Percentiles rank a stretch among this genome's conserved stretches.
Conservation (phyloP, 2,888 invertebrate species). For the Leptinotarsa tumamoca region DNA sequence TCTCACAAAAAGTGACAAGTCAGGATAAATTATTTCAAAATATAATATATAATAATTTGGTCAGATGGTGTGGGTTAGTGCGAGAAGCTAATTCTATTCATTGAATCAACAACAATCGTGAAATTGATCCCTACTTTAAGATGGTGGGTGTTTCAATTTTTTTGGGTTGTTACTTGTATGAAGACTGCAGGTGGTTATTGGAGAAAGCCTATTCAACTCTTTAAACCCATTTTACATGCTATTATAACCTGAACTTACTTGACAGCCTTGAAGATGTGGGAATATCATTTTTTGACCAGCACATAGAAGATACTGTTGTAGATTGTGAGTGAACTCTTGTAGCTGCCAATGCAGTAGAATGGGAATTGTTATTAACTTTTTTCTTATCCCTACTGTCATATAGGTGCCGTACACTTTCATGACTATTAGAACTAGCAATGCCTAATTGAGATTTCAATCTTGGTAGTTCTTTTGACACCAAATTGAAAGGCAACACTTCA, state of each 20-base stretch:
- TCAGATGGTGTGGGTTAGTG: too few relatives aligned
- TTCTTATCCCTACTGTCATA: slow-evolving; percentile 50
- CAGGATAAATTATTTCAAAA: too few relatives aligned
- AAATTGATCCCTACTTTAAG: too few relatives aligned
- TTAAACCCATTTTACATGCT: too few relatives aligned
- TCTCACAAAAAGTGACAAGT: too few relatives aligned
- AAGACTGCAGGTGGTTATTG: too few relatives aligned
- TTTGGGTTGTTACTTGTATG: too few relatives aligned
- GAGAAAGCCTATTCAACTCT: too few relatives aligned
- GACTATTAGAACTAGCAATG: slow-evolving; percentile 53
- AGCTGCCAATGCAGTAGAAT: slow-evolving; percentile 33
- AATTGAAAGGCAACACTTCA: slow-evolving; percentile 46
- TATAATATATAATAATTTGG: too few relatives aligned
- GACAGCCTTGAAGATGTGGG: slow-evolving; percentile 52
- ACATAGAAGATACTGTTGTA: slow-evolving; percentile 54
- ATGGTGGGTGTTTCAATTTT: too few relatives aligned
- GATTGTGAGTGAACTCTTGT: slow-evolving; percentile 48
- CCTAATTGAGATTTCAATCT: slow-evolving; percentile 48
- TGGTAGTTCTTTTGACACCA: slow-evolving; percentile 53
- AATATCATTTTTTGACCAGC: slow-evolving; percentile 58
- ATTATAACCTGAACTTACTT: slow-evolving; percentile 41
- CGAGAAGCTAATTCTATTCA: too few relatives aligned
- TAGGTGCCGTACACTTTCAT: slow-evolving; percentile 56
- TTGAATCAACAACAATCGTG: too few relatives aligned
- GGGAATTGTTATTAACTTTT: slow-evolving; percentile 42